A percentile compares a stretch with the other conserved stretches of the same genome.
Evolutionary conservation across 1,140 invertebrate genomes (phyloP).

Genomic region (Bicyclus anynana): DNA sequence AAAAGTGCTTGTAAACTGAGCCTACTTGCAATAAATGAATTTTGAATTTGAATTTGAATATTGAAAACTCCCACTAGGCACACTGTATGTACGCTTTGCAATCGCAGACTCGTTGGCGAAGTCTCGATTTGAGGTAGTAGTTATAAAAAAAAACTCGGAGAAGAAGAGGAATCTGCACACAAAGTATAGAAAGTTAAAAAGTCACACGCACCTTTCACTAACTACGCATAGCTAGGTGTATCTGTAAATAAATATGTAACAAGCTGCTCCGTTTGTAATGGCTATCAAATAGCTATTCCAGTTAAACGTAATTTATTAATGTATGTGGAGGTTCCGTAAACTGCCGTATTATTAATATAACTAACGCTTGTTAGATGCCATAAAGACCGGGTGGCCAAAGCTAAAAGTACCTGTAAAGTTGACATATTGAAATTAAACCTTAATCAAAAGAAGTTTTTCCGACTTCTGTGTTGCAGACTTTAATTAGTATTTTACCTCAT

Average conservation of each 20-base stretch:
- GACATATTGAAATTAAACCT: too few relatives aligned
- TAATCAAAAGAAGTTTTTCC: too few relatives aligned
- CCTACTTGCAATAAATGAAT: too few relatives aligned
- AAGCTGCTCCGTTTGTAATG: conserved; percentile 5
- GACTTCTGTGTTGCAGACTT: too few relatives aligned
- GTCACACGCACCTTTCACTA: conserved; percentile 1
- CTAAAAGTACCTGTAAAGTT: background rate
- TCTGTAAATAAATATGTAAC: conserved; percentile 4
- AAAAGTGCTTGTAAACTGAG: too few relatives aligned
- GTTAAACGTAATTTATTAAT: conserved; percentile 6
- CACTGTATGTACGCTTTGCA: too few relatives aligned
- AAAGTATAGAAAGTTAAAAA: background rate
- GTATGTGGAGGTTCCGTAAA: background rate
- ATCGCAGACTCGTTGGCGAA: too few relatives aligned
- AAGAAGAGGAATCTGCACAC: background rate
- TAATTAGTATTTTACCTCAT: too few relatives aligned
- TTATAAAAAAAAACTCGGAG: too few relatives aligned
- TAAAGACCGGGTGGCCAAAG: background rate
- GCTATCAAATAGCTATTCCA: conserved; percentile 4
- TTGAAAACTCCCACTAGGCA: too few relatives aligned
- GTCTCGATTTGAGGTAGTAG: too few relatives aligned
- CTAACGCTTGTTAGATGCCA: background rate
- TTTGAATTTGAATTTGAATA: too few relatives aligned
- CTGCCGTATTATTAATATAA: background rate
- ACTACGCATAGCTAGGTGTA: conserved; percentile 1